A percentile compares a stretch with the other conserved stretches of the same genome.
These are phyloP conservation scores for Danio aesculapii DNA, from an alignment of 2,797 vertebrate species.

Conservation along the genomic window DNA sequence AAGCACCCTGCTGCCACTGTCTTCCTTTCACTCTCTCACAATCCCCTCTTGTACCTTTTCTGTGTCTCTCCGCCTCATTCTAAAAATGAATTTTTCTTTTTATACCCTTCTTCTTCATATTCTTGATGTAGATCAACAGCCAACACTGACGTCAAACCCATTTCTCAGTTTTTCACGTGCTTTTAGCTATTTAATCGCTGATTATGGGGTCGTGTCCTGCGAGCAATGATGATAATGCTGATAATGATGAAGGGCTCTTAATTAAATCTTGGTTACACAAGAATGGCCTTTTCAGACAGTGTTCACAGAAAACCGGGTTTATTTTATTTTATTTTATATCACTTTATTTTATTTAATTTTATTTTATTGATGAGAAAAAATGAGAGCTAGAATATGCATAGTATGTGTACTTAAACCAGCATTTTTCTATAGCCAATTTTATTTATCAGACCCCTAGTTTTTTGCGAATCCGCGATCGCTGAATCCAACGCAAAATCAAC, in stretches of 20 bases:
- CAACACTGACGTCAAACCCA: conserved; percentile 1
- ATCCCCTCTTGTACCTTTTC: conserved; percentile 9
- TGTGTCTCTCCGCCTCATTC: conserved; percentile 62
- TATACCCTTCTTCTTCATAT: background rate
- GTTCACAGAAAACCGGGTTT: too few relatives aligned
- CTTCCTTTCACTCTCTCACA: conserved; percentile 57
- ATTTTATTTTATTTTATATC: too few relatives aligned
- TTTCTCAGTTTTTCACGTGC: background rate
- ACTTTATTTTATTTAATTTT: too few relatives aligned
- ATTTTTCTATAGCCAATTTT: too few relatives aligned
- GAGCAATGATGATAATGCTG: background rate
- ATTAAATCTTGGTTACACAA: background rate
- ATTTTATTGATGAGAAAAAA: too few relatives aligned
- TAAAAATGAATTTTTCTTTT: conserved; percentile 51
- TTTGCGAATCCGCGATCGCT: too few relatives aligned
- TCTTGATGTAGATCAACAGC: conserved; percentile 28
- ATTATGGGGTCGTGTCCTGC: conserved; percentile 23
- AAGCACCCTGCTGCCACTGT: conserved; percentile 49
- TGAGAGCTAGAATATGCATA: too few relatives aligned
- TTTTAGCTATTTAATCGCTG: background rate
- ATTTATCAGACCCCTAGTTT: too few relatives aligned
- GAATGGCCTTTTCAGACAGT: background rate
- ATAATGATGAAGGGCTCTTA: background rate
- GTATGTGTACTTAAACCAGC: too few relatives aligned
- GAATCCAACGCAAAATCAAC: too few relatives aligned